phyloP scores from a whole-genome alignment of 92 coral and sea anemone genomes.

The Virgularia gustaviana region DNA sequence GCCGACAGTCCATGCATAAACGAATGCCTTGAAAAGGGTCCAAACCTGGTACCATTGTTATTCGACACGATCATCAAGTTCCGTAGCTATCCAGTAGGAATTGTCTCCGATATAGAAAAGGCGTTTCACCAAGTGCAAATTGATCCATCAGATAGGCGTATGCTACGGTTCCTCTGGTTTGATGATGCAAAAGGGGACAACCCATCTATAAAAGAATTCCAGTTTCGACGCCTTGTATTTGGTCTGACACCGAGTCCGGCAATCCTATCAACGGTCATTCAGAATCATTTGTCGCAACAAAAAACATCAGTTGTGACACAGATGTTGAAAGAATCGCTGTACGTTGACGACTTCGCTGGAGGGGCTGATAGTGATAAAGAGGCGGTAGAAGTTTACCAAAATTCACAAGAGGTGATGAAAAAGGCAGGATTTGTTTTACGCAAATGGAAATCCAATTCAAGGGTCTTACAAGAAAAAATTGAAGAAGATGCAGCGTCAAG shows the following conservation, averaged over 20 bases:
- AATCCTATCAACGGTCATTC: background rate
- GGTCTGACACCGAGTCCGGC: conserved; percentile 18
- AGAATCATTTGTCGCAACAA: background rate
- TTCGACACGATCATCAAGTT: conserved; percentile 37
- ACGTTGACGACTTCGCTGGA: conserved; percentile 21
- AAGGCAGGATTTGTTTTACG: conserved; percentile 56
- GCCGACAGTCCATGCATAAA: conserved; percentile 18
- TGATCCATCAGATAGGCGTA: background rate
- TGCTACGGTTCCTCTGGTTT: conserved; percentile 1
- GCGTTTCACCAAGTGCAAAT: conserved; percentile 6
- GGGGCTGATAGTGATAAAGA: background rate
- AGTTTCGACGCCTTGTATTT: conserved; percentile 13
- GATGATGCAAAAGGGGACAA: background rate
- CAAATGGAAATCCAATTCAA: conserved; percentile 55
- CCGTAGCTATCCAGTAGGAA: conserved; percentile 33
- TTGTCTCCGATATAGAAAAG: conserved; percentile 6
- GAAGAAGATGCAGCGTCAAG: conserved; percentile 8
- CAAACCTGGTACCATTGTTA: conserved; percentile 34
- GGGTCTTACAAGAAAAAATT: conserved; percentile 40
- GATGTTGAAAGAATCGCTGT: conserved; percentile 1
- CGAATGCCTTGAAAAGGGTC: conserved; percentile 43
- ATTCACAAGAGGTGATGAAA: conserved; percentile 37
- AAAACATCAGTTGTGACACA: too few species aligned
- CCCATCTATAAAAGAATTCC: background rate
- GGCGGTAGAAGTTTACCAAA: conserved; percentile 26